phyloP scores from a whole-genome alignment of 2,113 vertebrate species.

The Oryzias curvinotus region DNA sequence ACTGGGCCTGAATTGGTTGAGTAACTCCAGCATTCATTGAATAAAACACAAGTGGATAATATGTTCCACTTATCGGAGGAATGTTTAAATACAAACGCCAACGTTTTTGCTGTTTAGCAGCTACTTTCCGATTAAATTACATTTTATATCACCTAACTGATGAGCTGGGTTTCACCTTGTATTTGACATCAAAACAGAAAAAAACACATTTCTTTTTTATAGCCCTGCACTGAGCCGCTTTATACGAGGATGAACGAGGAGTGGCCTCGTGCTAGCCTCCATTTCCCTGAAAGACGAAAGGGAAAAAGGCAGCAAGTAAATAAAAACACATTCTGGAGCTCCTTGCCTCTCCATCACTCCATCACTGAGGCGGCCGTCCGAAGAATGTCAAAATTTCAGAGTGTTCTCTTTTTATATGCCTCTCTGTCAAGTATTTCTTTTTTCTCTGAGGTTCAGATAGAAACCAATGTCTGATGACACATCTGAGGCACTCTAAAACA shows the following conservation, averaged over 20 bases:
- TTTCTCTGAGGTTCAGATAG: conserved; percentile 70
- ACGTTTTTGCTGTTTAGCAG: conserved; percentile 16
- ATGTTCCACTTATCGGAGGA: background rate
- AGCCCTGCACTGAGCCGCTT: conserved; percentile 48
- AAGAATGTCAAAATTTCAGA: conserved; percentile 73
- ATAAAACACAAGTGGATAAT: conserved; percentile 1
- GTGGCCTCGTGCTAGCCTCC: conserved; percentile 69
- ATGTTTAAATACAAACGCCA: conserved; percentile 31
- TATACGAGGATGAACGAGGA: conserved; percentile 69
- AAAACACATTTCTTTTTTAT: conserved; percentile 62
- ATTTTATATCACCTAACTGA: conserved; percentile 50
- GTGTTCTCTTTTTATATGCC: conserved; percentile 70
- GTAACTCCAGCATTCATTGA: conserved; percentile 10
- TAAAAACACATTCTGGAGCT: conserved; percentile 63
- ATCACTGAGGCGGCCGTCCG: conserved; percentile 69
- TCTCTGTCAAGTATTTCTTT: conserved; percentile 76
- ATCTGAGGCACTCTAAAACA: conserved; percentile 72
- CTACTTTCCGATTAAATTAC: conserved; percentile 42
- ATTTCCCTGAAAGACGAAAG: conserved; percentile 62
- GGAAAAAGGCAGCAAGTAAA: conserved; percentile 72
- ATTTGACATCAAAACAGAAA: conserved; percentile 56
- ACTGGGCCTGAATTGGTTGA: conserved; percentile 29
- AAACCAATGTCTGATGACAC: conserved; percentile 77
- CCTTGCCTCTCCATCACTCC: conserved; percentile 63
- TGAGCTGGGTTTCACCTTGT: conserved; percentile 56